These are phyloP conservation scores for Drosophila stalkeri DNA, from an alignment of 2,888 invertebrate genomes.

Conservation along the genomic window DNA sequence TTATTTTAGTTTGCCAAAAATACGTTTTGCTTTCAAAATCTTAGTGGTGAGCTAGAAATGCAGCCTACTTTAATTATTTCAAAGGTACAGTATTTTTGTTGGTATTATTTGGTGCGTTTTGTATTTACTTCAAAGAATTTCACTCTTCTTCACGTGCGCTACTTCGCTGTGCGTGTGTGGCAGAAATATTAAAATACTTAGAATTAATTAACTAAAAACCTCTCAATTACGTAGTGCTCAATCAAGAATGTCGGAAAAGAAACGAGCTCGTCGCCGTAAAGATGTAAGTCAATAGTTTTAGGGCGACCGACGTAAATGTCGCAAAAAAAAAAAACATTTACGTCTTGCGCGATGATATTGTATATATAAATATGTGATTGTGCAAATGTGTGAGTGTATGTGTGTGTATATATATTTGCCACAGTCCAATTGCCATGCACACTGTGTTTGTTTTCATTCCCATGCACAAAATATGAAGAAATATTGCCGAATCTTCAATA, in stretches of 20 bases:
- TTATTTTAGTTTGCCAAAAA: neutral
- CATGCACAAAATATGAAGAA: conserved; percentile 7
- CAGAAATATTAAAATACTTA: conserved; percentile 50
- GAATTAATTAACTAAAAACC: conserved; percentile 42
- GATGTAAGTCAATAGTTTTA: conserved; percentile 80
- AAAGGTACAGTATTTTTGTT: conserved; percentile 19
- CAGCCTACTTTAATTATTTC: neutral
- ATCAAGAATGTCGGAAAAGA: conserved; percentile 84
- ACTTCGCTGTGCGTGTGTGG: conserved; percentile 67
- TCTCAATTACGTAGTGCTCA: conserved; percentile 23
- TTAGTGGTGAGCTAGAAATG: neutral
- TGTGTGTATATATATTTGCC: conserved; percentile 23
- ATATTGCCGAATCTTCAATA: conserved; percentile 20
- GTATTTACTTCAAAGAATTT: conserved; percentile 25
- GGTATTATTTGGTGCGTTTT: conserved; percentile 44
- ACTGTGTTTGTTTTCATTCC: conserved; percentile 64
- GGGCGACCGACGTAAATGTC: conserved; percentile 1
- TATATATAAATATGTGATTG: neutral
- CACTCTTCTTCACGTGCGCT: conserved; percentile 42
- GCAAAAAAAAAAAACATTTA: conserved; percentile 38
- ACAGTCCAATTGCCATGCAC: conserved; percentile 62
- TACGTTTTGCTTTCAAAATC: neutral
- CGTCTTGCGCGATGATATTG: conserved; percentile 34
- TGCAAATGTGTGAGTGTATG: conserved; percentile 5
- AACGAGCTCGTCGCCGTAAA: conserved; percentile 84